Base-by-base conservation (phyloP, 2,797 vertebrate species). In the Enoplosus armatus region DNA sequence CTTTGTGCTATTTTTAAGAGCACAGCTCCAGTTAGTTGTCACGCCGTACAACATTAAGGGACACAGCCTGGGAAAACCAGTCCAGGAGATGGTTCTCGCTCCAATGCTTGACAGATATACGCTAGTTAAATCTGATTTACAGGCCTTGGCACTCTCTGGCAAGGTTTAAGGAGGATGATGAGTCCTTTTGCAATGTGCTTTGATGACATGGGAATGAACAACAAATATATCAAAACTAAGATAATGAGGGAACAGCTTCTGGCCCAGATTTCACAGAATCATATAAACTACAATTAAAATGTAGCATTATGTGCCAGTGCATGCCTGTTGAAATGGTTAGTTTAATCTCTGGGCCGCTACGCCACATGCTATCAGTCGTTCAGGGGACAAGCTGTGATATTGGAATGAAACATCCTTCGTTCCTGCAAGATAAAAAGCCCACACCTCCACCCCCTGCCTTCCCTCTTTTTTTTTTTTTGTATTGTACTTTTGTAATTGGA, bases 401-500 rank as follows among this genome's bases (percentile, higher is more conserved):
- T 86, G 75, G 56, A 87, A 85, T 91, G 83, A 91, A 88, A 88
- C 53, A 66, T 82, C 70, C 77, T 85, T 79, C 53, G 22, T 85
- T 77, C 77, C 69, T 73, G 53, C 51, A 33, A 83, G 70, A 89
- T 87, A 54, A 87, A 78, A 86, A 77, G 69, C 74, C 81, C 71
- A 80, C 73, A 83, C 76, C 80, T 79, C 83, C 73, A 68, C 81
- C 82, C 18, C 71, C 75, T 60, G 63, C 83, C 60, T 89, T 53
- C 29, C 79, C 53, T 80, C 27, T 79, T 83, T 82, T 89, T 80
- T 72, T 12, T 39, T 39, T 39, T 39, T 39, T 65, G 51, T 58
- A 75, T 92, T 85, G 72, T 90, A 88, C 71, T 77, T 92, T 88
- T 90, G 88, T 92, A 94, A 92, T 89, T 89, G 87, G 85, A 91